Percentiles rank a stretch among this genome's conserved stretches.
Conservation (phyloP, 2,113 vertebrate species). For the Pseudorhombus dupliciocellatus region DNA sequence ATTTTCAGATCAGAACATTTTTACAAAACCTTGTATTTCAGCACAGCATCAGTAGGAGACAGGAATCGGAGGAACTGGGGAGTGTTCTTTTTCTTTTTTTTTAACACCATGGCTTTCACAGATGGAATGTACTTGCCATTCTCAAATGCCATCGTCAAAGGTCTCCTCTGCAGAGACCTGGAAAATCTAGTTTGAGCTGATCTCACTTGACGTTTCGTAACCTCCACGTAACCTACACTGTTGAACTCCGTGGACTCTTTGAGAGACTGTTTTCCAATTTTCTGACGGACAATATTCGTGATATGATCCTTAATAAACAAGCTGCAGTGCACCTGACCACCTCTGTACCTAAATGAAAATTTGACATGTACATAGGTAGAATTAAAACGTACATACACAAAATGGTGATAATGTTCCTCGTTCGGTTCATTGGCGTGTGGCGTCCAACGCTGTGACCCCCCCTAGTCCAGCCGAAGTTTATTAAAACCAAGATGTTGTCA, state of each 20-base stretch:
- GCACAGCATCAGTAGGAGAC: neutral
- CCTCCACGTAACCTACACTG: too few species aligned
- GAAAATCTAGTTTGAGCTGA: constrained; percentile 25
- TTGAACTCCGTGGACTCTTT: too few species aligned
- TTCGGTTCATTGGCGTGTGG: too few species aligned
- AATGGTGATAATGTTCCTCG: too few species aligned
- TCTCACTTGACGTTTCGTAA: constrained; percentile 32
- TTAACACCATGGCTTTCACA: constrained; percentile 21
- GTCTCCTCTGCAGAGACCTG: constrained; percentile 43
- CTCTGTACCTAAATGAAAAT: too few species aligned
- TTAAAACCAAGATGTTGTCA: constrained; percentile 17
- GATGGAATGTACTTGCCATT: constrained; percentile 22
- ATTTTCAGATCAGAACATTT: neutral
- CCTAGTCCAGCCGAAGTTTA: neutral
- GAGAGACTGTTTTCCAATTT: too few species aligned
- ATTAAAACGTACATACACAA: too few species aligned
- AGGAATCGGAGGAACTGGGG: constrained; percentile 6
- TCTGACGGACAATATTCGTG: too few species aligned
- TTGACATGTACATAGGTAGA: too few species aligned
- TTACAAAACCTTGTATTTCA: neutral
- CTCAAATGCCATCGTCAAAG: constrained; percentile 63
- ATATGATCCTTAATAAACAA: too few species aligned
- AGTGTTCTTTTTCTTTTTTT: neutral
- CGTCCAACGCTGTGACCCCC: neutral
- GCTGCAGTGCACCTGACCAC: too few species aligned